Evolutionary conservation across 2,113 vertebrate species (phyloP).

Genomic region (Myotis yumanensis): DNA sequence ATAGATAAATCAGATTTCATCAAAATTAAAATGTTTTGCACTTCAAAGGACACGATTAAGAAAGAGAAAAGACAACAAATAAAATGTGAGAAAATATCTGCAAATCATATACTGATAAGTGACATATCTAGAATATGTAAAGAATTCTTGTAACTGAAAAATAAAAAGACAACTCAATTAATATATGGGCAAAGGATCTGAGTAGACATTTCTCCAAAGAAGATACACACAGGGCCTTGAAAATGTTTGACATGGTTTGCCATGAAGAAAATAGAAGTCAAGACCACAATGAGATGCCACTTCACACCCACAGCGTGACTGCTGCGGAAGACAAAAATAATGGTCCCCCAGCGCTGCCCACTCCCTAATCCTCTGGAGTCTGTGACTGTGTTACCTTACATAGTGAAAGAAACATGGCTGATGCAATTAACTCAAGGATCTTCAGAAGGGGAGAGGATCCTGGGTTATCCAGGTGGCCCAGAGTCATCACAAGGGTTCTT

Average conservation of each 20-base stretch:
- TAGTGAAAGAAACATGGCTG: neutral
- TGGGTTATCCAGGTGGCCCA: neutral
- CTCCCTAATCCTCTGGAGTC: neutral
- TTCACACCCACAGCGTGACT: neutral
- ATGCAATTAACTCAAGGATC: neutral
- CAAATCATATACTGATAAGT: neutral
- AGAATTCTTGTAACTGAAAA: slow-evolving; percentile 25
- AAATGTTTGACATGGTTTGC: neutral
- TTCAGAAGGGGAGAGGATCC: neutral
- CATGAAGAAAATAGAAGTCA: neutral
- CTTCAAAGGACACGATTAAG: neutral
- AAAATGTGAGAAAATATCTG: slow-evolving; percentile 19
- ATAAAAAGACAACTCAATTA: neutral
- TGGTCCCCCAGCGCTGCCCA: neutral
- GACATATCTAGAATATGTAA: neutral
- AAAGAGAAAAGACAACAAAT: neutral
- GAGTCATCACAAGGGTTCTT: neutral
- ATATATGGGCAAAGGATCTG: neutral
- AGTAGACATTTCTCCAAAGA: slow-evolving; percentile 14
- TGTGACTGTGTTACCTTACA: neutral
- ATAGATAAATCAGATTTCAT: slow-evolving; percentile 11
- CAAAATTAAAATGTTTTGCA: neutral
- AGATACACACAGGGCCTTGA: neutral
- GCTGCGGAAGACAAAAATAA: neutral
- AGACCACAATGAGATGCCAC: neutral